Conservation (phyloP, 2,888 invertebrate species). For the Parnassius apollo region DNA sequence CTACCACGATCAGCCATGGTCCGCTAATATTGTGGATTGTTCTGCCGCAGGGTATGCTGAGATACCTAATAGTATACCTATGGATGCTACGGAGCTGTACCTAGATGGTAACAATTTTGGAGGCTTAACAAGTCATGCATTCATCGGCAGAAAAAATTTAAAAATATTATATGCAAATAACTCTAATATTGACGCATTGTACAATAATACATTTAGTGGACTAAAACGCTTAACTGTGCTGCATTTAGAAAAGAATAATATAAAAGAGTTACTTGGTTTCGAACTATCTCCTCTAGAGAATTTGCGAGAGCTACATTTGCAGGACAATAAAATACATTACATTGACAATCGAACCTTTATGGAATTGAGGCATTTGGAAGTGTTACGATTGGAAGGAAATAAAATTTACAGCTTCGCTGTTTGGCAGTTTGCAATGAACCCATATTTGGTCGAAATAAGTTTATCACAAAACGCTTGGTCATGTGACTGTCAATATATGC, state of each 20-base stretch:
- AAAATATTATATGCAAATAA: constrained; percentile 93
- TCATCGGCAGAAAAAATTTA: constrained; percentile 94
- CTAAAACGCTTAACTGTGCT: constrained; percentile 88
- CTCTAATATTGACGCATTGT: constrained; percentile 90
- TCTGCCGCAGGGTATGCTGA: constrained; percentile 89
- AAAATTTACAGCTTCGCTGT: constrained; percentile 90
- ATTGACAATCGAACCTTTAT: constrained; percentile 93
- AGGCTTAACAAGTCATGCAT: constrained; percentile 92
- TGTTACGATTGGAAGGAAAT: constrained; percentile 92
- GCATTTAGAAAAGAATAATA: constrained; percentile 93
- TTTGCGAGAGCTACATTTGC: constrained; percentile 92
- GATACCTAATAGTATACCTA: constrained; percentile 93
- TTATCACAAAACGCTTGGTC: constrained; percentile 94
- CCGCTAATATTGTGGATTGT: constrained; percentile 95
- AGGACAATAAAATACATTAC: constrained; percentile 90
- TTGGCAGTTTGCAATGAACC: constrained; percentile 91
- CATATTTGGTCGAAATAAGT: constrained; percentile 92
- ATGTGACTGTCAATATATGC: constrained; percentile 93
- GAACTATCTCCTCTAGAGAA: constrained; percentile 91
- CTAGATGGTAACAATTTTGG: constrained; percentile 95
- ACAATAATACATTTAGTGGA: constrained; percentile 95
- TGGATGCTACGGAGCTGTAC: constrained; percentile 97
- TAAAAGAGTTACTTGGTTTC: constrained; percentile 89
- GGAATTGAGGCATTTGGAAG: constrained; percentile 89
- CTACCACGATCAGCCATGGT: constrained; percentile 96